phyloP scores from a whole-genome alignment of 2,797 vertebrate genomes.

The Phaenicophaeus curvirostris region DNA sequence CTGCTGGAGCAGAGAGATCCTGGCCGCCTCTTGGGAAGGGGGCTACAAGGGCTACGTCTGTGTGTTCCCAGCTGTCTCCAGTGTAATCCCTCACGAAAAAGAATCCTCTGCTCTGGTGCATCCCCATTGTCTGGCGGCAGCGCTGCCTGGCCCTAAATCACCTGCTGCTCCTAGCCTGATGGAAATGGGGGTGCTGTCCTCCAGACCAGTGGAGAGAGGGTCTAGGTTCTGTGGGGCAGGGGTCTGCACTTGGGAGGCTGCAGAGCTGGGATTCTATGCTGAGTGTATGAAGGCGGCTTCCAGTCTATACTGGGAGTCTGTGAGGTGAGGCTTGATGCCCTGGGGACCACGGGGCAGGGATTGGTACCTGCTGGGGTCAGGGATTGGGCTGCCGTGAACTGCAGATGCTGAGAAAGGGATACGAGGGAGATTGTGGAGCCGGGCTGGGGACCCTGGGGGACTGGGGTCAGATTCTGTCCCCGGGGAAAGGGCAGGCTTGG shows the following conservation, averaged over 20 bases:
- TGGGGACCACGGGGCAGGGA: neutral
- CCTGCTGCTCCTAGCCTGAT: neutral
- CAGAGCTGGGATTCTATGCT: neutral
- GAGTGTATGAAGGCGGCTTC: too few species aligned
- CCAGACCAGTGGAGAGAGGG: neutral
- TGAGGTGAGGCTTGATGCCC: neutral
- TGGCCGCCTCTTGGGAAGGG: neutral
- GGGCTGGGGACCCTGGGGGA: neutral
- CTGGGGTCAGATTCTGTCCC: neutral
- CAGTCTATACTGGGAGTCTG: neutral
- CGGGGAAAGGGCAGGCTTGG: neutral
- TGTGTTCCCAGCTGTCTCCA: constrained; percentile 76
- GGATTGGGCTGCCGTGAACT: neutral
- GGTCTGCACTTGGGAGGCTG: neutral
- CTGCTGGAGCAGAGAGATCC: neutral
- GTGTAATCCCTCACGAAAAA: constrained; percentile 65
- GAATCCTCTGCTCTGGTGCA: constrained; percentile 32
- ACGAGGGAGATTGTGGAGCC: neutral
- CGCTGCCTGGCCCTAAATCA: constrained; percentile 35
- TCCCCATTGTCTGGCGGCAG: constrained; percentile 16
- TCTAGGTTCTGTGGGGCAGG: neutral
- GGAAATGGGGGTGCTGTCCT: neutral
- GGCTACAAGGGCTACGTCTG: neutral
- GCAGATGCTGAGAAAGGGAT: neutral
- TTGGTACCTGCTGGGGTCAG: neutral